Evolutionary conservation across 2,113 vertebrate genomes (phyloP).

Genomic region (Pangasianodon gigas): DNA sequence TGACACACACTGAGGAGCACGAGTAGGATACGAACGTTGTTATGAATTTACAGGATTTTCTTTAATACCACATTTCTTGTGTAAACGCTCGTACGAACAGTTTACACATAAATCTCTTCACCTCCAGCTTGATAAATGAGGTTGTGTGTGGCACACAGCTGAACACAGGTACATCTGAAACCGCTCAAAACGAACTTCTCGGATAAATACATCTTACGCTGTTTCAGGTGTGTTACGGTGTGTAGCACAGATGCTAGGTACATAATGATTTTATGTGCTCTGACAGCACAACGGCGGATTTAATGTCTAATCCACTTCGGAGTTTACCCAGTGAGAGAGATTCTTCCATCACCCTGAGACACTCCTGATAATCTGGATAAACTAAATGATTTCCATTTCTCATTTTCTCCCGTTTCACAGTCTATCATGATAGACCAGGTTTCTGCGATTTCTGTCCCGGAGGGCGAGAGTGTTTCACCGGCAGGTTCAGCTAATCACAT

Average conservation of each 20-base stretch:
- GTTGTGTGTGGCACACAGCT: neutral
- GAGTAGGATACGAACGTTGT: too few species aligned
- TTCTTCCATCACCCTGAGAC: conserved; percentile 45
- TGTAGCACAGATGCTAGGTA: neutral
- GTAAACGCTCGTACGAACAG: neutral
- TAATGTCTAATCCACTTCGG: conserved; percentile 45
- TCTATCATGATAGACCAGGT: neutral
- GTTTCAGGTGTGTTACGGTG: neutral
- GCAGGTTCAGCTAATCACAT: conserved; percentile 5
- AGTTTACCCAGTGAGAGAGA: conserved; percentile 40
- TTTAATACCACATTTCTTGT: neutral
- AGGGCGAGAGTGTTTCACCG: neutral
- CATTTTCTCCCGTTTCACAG: conserved; percentile 18
- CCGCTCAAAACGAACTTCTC: neutral
- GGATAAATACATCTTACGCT: neutral
- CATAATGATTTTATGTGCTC: conserved; percentile 24
- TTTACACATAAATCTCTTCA: neutral
- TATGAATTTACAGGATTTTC: too few species aligned
- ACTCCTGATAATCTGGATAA: conserved; percentile 54
- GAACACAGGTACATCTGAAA: too few species aligned
- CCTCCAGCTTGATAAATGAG: neutral
- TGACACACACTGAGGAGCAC: too few species aligned
- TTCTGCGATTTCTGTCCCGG: neutral
- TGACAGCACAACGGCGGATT: conserved; percentile 42
- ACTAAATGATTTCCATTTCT: conserved; percentile 42